Percentiles rank a stretch among this genome's conserved stretches.
Evolutionary conservation across 2,888 invertebrate species (phyloP).

Genomic region (Eilema sororculum): DNA sequence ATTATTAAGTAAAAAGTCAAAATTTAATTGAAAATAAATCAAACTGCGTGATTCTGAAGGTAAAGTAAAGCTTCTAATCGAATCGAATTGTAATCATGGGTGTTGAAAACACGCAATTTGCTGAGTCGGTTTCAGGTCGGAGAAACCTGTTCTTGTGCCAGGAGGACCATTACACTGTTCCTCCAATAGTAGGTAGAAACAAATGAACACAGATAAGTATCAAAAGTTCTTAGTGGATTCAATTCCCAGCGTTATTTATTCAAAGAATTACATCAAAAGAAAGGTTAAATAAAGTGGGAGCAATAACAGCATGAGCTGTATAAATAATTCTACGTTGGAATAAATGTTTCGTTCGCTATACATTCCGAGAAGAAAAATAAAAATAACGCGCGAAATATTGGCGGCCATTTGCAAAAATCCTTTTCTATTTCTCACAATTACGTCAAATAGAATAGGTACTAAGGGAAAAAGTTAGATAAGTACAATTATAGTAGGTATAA

Average conservation of each 20-base stretch:
- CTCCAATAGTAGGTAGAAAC: neutral
- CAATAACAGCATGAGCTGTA: constrained; percentile 40
- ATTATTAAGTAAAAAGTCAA: too few species aligned
- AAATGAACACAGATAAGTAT: neutral
- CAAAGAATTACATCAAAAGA: constrained; percentile 27
- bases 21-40: too few species aligned
- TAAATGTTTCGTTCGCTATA: constrained; percentile 24
- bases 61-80: too few species aligned
- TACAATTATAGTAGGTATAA: too few species aligned
- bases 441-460: neutral
- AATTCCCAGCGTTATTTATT: constrained; percentile 38
- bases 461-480: neutral
- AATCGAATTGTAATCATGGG: too few species aligned
- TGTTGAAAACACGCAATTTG: too few species aligned
- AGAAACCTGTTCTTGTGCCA: neutral
- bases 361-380: constrained; percentile 1
- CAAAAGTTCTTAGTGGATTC: constrained; percentile 22
- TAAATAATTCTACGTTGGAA: constrained; percentile 45
- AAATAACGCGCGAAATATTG: neutral
- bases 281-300: constrained; percentile 36
- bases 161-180: neutral
- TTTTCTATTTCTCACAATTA: neutral
- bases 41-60: too few species aligned
- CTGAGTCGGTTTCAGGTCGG: neutral
- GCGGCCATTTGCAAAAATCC: neutral